These are phyloP conservation scores for Apocrypta bakeri DNA, from an alignment of 1,140 invertebrate genomes.

Conservation along the genomic window DNA sequence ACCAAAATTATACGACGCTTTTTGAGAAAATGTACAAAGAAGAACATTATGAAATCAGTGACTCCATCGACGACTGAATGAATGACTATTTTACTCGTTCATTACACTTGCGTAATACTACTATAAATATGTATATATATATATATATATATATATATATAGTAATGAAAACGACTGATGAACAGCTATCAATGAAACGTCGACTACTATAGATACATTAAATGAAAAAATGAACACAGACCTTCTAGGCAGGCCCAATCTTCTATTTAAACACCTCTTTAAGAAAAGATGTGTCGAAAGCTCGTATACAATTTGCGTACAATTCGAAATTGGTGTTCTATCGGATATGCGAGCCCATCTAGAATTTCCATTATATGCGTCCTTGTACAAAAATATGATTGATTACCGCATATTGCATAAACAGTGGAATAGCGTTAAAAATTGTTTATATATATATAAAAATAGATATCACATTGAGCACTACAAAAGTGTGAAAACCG, in stretches of 20 bases:
- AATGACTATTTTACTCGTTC: constrained; percentile 33
- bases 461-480: constrained; percentile 9
- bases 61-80: constrained; percentile 11
- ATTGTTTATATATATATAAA: constrained; percentile 3
- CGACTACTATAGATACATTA: constrained; percentile 10
- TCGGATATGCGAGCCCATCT: neutral
- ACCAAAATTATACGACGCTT: constrained; percentile 47
- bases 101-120: constrained; percentile 6
- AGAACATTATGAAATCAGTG: constrained; percentile 19
- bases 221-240: neutral
- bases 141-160: neutral
- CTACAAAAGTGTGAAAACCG: constrained; percentile 2
- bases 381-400: constrained; percentile 38
- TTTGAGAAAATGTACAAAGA: constrained; percentile 29
- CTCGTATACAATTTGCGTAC: neutral
- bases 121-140: neutral
- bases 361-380: neutral
- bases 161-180: neutral
- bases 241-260: neutral
- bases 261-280: neutral
- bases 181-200: constrained; percentile 1
- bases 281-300: neutral
- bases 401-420: constrained; percentile 16
- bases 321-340: neutral
- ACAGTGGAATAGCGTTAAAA: constrained; percentile 3